Base-by-base conservation (phyloP, 2,888 invertebrate genomes). In the Mythimna albipuncta region DNA sequence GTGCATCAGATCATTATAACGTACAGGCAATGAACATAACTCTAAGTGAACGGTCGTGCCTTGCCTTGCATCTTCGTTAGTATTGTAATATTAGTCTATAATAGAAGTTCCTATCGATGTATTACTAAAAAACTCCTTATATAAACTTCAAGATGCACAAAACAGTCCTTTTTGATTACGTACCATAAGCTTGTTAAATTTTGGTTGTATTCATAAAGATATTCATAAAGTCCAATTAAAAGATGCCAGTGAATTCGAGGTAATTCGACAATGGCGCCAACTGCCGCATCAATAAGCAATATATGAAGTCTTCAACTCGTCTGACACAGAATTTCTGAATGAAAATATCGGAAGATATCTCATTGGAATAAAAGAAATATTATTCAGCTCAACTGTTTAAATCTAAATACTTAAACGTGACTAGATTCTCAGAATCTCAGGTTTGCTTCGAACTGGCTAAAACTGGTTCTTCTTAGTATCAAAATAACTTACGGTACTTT, bases 381-480 rank as follows among this genome's bases (percentile, higher is more conserved):
- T 44, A 52, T 50, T 63, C 19, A 55, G 19, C 41, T 35, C 55
- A 52, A 52, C 6, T 6, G 63, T 10, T 47, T 69, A 7, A 55
- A 44, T 71, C 44, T 44, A 63, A 57, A 47, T 38, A 63, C 21
- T 44, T 16, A 73, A 69, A 65, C 52, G 58, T 67, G 52, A 72
- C 65, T 59, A 78, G 38, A 58, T 62, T 73, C 16, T 61, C 21
- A 63, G 55, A 54, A 61, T 54, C 21, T 50, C 13, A 32, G 13
- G 0, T n/a, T 11, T 61, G 59, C 0, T 61, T 72, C 52, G 9
- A 38, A 71, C 26, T 67, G 16, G 41, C 47, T 11, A 26, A 67
- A 82, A 64, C 59, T 62, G 35, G 67, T 82, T 73, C 41, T 65
- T 75, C 35, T 68, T 64, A 32, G 11, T 54, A 47, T 64, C 26